These are phyloP conservation scores for Odocoileus hemionus DNA, from an alignment of 2,113 vertebrate species.

Conservation along the genomic window DNA sequence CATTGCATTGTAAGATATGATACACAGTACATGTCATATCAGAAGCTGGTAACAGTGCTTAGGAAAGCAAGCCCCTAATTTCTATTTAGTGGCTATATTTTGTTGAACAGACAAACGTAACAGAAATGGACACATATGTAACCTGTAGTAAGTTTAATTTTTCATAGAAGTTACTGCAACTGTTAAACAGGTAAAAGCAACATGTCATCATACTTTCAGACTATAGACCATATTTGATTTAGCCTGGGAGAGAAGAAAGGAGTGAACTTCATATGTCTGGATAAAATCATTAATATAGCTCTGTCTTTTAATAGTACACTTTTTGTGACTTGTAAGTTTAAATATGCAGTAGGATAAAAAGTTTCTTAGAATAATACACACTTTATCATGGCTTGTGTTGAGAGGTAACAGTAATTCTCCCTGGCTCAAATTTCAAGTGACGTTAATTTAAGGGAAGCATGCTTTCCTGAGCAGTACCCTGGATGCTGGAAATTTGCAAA, in stretches of 20 bases:
- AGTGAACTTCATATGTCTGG: rapidly evolving
- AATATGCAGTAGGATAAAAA: neutral
- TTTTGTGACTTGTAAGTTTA: neutral
- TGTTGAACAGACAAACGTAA: neutral
- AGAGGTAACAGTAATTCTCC: neutral
- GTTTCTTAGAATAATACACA: neutral
- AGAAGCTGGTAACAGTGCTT: neutral
- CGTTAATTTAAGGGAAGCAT: neutral
- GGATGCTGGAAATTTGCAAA: neutral
- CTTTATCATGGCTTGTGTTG: neutral
- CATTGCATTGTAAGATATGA: rapidly evolving
- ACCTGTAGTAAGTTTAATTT: neutral
- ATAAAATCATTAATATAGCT: neutral
- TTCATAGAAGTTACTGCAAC: neutral
- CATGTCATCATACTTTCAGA: neutral
- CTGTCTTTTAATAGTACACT: neutral
- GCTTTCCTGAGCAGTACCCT: neutral
- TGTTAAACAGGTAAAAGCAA: neutral
- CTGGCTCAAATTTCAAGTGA: neutral
- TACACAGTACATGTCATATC: neutral
- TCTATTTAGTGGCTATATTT: neutral
- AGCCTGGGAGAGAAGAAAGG: rapidly evolving
- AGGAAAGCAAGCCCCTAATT: neutral
- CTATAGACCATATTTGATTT: neutral
- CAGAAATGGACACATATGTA: neutral